Conservation (phyloP, 2,797 vertebrate genomes). For the Pteropus rufus region DNA sequence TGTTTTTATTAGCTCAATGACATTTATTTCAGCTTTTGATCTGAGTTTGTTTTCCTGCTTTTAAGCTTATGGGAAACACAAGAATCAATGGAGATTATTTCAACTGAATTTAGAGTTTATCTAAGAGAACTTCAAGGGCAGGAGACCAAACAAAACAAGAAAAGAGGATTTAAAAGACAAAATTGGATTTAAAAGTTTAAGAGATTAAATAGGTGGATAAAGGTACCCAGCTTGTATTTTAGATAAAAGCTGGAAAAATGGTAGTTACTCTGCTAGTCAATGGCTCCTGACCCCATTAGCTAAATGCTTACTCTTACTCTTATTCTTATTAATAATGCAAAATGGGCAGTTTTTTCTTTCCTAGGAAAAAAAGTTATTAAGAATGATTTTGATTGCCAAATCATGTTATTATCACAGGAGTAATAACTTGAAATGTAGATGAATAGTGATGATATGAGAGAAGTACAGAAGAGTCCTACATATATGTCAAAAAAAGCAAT, state of each 20-base stretch:
- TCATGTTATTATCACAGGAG: background rate
- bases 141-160: conserved; percentile 66
- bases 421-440: background rate
- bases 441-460: background rate
- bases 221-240: conserved; percentile 33
- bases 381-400: background rate
- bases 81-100: conserved; percentile 71
- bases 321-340: background rate
- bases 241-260: conserved; percentile 44
- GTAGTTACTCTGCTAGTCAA: background rate
- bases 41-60: conserved; percentile 53
- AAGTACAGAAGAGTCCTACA: background rate
- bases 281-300: conserved; percentile 35
- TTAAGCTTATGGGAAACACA: conserved; percentile 41
- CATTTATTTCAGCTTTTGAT: conserved; percentile 66
- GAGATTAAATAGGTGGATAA: conserved; percentile 58
- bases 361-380: background rate
- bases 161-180: conserved; percentile 69
- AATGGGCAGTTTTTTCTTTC: background rate
- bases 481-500: background rate
- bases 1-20: conserved; percentile 56
- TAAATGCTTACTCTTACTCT: conserved; percentile 37
- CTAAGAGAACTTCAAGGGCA: conserved; percentile 62
- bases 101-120: conserved; percentile 63
- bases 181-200: conserved; percentile 69